Evolutionary conservation across 2,888 invertebrate species (phyloP), one percentile per base, ranked within the genome.

Genomic region (Gastracanthus pulcherrimus): DNA sequence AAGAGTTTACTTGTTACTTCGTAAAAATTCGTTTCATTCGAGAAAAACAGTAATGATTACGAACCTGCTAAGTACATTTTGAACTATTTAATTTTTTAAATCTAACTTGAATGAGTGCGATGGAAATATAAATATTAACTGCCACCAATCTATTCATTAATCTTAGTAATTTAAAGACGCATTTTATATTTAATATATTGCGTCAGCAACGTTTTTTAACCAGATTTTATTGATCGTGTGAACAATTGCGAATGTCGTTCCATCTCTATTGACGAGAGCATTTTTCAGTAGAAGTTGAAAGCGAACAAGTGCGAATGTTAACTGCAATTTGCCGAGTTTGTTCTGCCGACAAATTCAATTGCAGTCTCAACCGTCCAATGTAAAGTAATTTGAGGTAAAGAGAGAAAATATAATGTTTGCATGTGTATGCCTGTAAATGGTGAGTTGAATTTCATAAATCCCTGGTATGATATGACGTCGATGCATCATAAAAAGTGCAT

Each of bases 141-240:
- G 75, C 48, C 64, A 69, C 64, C 11, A 80, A 70, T 75, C 62
- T 76, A 70, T 80, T 80, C 70, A 76, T 76, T 80, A 76, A 62
- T 64, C 31, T 48, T 80, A 80, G 34, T 74, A 60, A 69, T 74
- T 69, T 74, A 60, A 80, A 38, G 31, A 41, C 6, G 36, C 26
- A 70, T 48, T 16, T 48, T 36, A 71, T 16, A 76, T 76, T 38
- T 19, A n/a, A n/a, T n/a, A 58, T 58, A 66, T 13, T 31, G 16
- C 51, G n/a, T 38, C 19, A 31, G 9, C 16, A 64, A 51, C 2
- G 29, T 45, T 76, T 69, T 23, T 31, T 31, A 41, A 48, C 19
- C 31, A 29, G 11, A 7, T 26, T 55, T 55, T 55, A 55, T 26
- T 9, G 26, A 26, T 26, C 9, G 26, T 23, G 23, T 3, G 55